Evolutionary conservation across 1,140 invertebrate genomes (phyloP), one percentile per base, ranked within the genome.

Genomic region (Drosophila busckii): DNA sequence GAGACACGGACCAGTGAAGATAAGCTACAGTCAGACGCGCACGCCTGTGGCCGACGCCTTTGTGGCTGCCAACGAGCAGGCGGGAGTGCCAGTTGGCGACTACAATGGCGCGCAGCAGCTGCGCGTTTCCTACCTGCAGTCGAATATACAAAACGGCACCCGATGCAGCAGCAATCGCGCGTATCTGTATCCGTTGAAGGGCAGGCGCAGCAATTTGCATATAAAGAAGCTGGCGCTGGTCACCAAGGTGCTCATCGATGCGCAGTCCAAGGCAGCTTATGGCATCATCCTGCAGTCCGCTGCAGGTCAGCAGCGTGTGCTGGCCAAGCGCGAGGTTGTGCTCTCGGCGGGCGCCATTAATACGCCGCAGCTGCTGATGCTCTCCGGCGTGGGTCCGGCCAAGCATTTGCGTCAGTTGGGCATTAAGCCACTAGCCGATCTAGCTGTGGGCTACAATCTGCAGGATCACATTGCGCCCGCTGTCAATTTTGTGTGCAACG

Each of bases 381-480:
- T 96, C 1, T 94, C 93, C 1, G 95, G 95, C 1, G 89, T 96
- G 9, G 95, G 95, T 5, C 94, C 94, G 0, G 90, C 84, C 13
- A 87, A 91, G 26, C 93, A 96, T 83, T 88, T 96, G 7, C 75
- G 88, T 23, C 71, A 89, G 8, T 59, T 91, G 25, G 89, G 89
- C n/a, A 92, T 94, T 19, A 88, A 90, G 1, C 89, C 93, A 0
- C 52, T 93, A 1, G 89, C 90, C 52, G 91, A 96, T 88, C 89
- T 94, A 9, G 92, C 90, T n/a, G 94, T 95, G 2, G 94, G 94
- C 1, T 91, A 91, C 37, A 95, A 95, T 78, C 85, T 95, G 2
- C 93, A 94, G 90, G 94, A 95, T 84, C 94, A 96, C 59, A 91
- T 94, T 9, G 91, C 92, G 0, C 89, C 91, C 2, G 93, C 93